Percentiles rank a stretch among this genome's conserved stretches.
These are phyloP conservation scores for Trichogramma pretiosum DNA, from an alignment of 1,140 invertebrate species.

Conservation along the genomic window DNA sequence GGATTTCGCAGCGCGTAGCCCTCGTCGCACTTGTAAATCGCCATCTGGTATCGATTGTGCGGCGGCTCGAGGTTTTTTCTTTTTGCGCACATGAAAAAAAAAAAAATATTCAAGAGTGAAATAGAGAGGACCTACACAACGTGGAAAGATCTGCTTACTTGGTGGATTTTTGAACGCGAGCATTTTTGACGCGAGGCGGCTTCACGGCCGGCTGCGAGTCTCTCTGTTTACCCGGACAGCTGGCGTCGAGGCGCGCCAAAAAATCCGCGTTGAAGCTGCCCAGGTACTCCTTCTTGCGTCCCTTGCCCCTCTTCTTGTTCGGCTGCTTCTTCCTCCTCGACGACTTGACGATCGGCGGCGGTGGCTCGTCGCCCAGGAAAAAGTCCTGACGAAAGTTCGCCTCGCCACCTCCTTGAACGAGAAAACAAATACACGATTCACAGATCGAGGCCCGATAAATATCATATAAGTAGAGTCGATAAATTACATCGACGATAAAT, in stretches of 20 bases:
- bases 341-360: neutral
- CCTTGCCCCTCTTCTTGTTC: neutral
- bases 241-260: conserved; percentile 31
- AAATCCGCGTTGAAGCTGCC: conserved; percentile 29
- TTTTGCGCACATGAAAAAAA: too few species aligned
- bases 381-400: conserved; percentile 19
- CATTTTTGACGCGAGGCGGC: conserved; percentile 30
- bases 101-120: neutral
- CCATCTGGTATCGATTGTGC: conserved; percentile 49
- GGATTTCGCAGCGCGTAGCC: conserved; percentile 44
- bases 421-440: neutral
- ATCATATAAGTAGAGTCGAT: too few species aligned
- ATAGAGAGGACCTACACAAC: neutral
- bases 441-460: neutral
- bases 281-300: neutral
- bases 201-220: conserved; percentile 24
- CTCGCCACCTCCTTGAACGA: too few species aligned
- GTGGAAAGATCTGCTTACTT: conserved; percentile 27
- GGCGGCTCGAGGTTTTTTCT: conserved; percentile 39
- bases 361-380: conserved; percentile 28
- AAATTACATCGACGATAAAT: neutral
- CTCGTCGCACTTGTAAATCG: conserved; percentile 47
- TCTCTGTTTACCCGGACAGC: conserved; percentile 28
- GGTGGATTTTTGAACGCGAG: conserved; percentile 10
- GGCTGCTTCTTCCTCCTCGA: neutral